These are phyloP conservation scores for Phrynocephalus guinanensis DNA, from an alignment of 2,797 vertebrate genomes.

Conservation along the genomic window DNA sequence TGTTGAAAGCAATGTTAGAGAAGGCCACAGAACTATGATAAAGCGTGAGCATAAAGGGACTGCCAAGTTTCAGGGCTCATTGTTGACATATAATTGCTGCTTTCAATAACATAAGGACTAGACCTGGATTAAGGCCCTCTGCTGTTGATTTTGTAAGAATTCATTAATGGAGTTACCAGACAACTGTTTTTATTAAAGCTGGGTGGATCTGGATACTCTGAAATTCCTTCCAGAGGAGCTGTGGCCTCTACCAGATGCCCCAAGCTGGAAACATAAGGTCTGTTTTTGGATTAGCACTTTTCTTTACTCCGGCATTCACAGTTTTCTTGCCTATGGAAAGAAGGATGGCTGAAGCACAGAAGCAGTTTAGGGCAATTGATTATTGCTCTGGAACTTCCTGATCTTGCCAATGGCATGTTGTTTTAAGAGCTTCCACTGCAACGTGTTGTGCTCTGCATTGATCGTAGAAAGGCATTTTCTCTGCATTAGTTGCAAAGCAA, in stretches of 20 bases:
- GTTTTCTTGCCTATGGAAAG: constrained; percentile 1
- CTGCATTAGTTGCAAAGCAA: no score
- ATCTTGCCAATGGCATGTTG: neutral
- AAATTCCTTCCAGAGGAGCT: neutral
- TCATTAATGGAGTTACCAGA: constrained; percentile 24
- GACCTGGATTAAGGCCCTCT: neutral
- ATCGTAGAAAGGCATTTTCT: neutral
- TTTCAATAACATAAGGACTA: neutral
- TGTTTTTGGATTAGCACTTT: neutral
- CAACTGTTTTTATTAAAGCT: constrained; percentile 12
- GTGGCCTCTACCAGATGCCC: neutral
- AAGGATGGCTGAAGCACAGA: neutral
- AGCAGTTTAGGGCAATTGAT: neutral
- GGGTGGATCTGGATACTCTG: neutral
- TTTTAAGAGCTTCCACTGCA: neutral
- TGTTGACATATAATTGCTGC: no score
- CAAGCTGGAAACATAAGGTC: neutral
- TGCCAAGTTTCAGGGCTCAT: no score
- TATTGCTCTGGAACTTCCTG: neutral
- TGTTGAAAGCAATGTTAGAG: no score
- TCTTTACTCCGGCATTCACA: neutral
- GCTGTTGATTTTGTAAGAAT: constrained; percentile 8
- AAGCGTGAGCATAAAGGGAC: no score
- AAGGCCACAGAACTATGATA: no score
- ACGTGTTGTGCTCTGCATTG: neutral